phyloP scores from a whole-genome alignment of 2,797 vertebrate genomes.

The Danio albolineatus region DNA sequence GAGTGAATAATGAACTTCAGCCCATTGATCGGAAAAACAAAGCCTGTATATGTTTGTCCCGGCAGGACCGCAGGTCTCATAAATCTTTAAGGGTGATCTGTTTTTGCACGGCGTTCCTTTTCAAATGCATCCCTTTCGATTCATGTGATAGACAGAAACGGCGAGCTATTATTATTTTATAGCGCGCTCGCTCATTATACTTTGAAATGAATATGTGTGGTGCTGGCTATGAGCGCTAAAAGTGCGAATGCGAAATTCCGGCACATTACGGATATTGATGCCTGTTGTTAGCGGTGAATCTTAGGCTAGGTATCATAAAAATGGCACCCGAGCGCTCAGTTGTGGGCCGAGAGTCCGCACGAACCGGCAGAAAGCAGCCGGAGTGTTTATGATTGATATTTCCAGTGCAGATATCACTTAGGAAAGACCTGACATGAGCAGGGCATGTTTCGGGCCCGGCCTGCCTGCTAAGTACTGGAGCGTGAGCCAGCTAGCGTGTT shows the following conservation, averaged over 20 bases:
- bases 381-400: conserved; percentile 71
- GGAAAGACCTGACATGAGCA: conserved; percentile 74
- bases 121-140: conserved; percentile 68
- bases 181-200: conserved; percentile 29
- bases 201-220: conserved; percentile 35
- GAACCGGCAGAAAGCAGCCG: conserved; percentile 39
- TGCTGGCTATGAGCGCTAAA: conserved; percentile 10
- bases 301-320: conserved; percentile 40
- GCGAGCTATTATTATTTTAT: conserved; percentile 47
- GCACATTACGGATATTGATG: conserved; percentile 47
- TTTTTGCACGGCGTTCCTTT: conserved; percentile 52
- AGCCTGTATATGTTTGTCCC: conserved; percentile 78
- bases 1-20: conserved; percentile 70
- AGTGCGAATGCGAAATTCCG: conserved; percentile 15
- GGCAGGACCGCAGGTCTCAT: conserved; percentile 77
- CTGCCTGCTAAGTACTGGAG: conserved; percentile 77
- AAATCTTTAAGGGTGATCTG: conserved; percentile 80
- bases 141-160: conserved; percentile 66
- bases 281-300: conserved; percentile 45
- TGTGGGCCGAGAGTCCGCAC: conserved; percentile 36
- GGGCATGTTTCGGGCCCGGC: conserved; percentile 58
- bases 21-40: conserved; percentile 63
- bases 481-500: conserved; percentile 71
- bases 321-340: conserved; percentile 51
- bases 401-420: conserved; percentile 77